phyloP scores from a whole-genome alignment of 23 tunicate genomes.

The Diplosoma virens region DNA sequence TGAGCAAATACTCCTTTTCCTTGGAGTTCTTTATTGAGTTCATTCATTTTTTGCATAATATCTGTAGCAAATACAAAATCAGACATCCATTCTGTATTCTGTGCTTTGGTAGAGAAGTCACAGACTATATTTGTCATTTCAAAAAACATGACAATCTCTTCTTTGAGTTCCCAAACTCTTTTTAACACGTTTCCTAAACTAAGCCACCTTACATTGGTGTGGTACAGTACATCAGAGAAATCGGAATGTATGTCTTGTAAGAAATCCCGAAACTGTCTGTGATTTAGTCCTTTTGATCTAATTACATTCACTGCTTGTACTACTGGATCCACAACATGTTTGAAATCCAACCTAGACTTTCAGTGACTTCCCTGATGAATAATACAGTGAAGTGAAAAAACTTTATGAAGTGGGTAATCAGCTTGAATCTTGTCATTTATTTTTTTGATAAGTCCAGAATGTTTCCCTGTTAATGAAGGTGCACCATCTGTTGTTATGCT shows the following conservation, averaged over 20 bases:
- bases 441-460: slow-evolving; percentile 11
- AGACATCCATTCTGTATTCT: slow-evolving; percentile 22
- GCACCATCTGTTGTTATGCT: slow-evolving; percentile 54
- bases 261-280: slow-evolving; percentile 34
- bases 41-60: slow-evolving; percentile 25
- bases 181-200: slow-evolving; percentile 23
- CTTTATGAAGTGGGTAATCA: slow-evolving; percentile 5
- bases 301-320: slow-evolving; percentile 35
- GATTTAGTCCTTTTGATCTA: slow-evolving; percentile 34
- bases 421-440: slow-evolving; percentile 41
- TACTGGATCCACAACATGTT: slow-evolving; percentile 46
- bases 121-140: slow-evolving; percentile 16
- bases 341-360: slow-evolving; percentile 4
- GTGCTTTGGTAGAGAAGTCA: slow-evolving; percentile 10
- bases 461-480: slow-evolving; percentile 23
- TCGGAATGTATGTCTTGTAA: slow-evolving; percentile 37
- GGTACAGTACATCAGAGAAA: slow-evolving; percentile 22
- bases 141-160: slow-evolving; percentile 38
- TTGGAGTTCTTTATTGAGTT: slow-evolving; percentile 20
- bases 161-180: slow-evolving; percentile 35
- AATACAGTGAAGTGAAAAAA: slow-evolving; percentile 31
- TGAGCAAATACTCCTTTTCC: slow-evolving; percentile 27
- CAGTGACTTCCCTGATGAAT: slow-evolving; percentile 39
- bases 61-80: slow-evolving; percentile 39
- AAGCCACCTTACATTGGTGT: slow-evolving; percentile 30